Evolutionary conservation across 2,888 invertebrate genomes (phyloP).

Genomic region (Lissonota sp.): DNA sequence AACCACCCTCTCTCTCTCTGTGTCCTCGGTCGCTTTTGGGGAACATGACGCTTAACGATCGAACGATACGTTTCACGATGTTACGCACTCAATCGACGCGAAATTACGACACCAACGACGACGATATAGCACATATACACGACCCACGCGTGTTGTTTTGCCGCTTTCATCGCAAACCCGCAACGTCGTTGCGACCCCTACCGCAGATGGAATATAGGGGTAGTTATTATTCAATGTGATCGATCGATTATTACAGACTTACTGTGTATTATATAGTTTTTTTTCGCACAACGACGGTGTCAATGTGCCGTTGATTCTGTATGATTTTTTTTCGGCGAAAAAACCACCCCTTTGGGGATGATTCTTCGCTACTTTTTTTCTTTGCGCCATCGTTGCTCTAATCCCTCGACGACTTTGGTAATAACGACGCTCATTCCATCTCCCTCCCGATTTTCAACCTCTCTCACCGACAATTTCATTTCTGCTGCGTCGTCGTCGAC

Average conservation of each 20-base stretch:
- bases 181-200: constrained; percentile 66
- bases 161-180: constrained; percentile 6
- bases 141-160: constrained; percentile 70
- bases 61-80: constrained; percentile 56
- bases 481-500: constrained; percentile 52
- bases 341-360: constrained; percentile 6
- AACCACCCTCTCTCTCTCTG: constrained; percentile 21
- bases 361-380: constrained; percentile 1
- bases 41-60: constrained; percentile 65
- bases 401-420: constrained; percentile 41
- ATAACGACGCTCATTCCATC: constrained; percentile 39
- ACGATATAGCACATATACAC: constrained; percentile 43
- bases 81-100: constrained; percentile 56
- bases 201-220: constrained; percentile 47
- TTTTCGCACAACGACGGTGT: neutral
- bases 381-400: neutral
- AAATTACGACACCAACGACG: constrained; percentile 46
- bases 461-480: constrained; percentile 55
- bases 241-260: constrained; percentile 45
- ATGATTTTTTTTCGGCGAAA: neutral
- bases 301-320: neutral
- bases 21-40: constrained; percentile 41
- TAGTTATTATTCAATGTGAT: constrained; percentile 62
- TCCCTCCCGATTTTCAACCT: constrained; percentile 7
- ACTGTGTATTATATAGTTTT: neutral